These are phyloP conservation scores for Acipenser ruthenus DNA, from an alignment of 2,797 vertebrate species.

Conservation along the genomic window DNA sequence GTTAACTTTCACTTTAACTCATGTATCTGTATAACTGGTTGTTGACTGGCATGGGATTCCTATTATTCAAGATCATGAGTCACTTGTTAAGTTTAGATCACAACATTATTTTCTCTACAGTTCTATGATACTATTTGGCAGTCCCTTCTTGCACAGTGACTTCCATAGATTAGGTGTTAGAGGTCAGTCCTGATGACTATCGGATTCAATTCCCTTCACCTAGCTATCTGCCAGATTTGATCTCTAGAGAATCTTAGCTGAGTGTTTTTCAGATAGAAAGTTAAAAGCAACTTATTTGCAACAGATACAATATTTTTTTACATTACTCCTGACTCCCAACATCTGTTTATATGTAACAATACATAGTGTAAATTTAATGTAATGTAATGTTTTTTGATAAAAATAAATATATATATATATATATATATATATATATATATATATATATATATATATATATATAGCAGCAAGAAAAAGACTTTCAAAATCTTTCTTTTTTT, in stretches of 20 bases:
- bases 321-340: no score
- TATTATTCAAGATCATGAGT: background rate
- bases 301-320: no score
- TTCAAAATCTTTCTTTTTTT: no score
- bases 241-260: constrained; percentile 1
- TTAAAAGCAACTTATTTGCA: no score
- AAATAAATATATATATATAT: no score
- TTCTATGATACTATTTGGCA: constrained; percentile 5
- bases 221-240: constrained; percentile 4
- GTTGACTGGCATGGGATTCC: constrained; percentile 6
- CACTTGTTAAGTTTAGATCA: background rate
- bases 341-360: no score
- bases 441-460: no score
- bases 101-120: background rate
- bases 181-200: constrained; percentile 6
- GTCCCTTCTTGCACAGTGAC: constrained; percentile 6
- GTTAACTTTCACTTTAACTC: constrained; percentile 13
- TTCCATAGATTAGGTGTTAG: constrained; percentile 6
- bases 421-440: no score
- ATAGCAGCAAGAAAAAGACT: no score
- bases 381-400: no score
- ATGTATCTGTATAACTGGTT: constrained; percentile 11
- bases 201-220: constrained; percentile 11
- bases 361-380: no score
- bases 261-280: background rate